Base-by-base conservation (phyloP, 2,797 vertebrate genomes). In the Distichodus sexfasciatus region DNA sequence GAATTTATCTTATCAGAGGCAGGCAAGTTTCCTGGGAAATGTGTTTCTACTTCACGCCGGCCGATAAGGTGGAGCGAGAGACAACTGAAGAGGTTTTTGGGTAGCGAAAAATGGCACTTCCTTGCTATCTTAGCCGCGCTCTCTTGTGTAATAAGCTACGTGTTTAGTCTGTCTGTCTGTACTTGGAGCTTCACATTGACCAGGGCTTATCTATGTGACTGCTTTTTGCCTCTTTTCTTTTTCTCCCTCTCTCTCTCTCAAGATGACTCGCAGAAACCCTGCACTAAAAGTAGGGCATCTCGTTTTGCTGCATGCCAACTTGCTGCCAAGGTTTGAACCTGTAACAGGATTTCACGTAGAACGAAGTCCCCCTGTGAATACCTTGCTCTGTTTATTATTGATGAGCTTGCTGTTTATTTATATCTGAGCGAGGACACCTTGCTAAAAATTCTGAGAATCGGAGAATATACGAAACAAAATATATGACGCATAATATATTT, bases 1-100 rank as follows among this genome's bases (percentile, higher is more conserved):
- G 66, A 72, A 71, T 65, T 46, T 33, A 65, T 71, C 69, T 73
- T 73, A 81, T 75, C 75, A 73, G 48, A 51, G 24, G 69, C 50
- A 2, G 51, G 60, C 55, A 11, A 65, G 74, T 70, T 76, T 75
- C 31, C 69, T 70, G 53, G 55, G 65, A 72, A 81, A 74, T 71
- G 53, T 15, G 23, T 26, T 55, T 14, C 46, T 46, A 47, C 61
- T 50, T 33, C 48, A 28, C 65, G 65, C 51, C 36, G 35, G 59
- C 50, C 54, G 70, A 72, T 72, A 70, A 72, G 40, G 46, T 46
- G 24, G 28, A 60, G 61, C 64, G 48, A 51, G 33, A 55, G 38
- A 40, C 28, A 17, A 28, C 14, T 41, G 31, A 9, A 14, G 12
- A 14, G 55, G n/a, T n/a, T 3, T 69, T 9, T 48, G 58, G 19